phyloP scores from a whole-genome alignment of 2,888 invertebrate species.

The Rhyacophila evoluta region DNA sequence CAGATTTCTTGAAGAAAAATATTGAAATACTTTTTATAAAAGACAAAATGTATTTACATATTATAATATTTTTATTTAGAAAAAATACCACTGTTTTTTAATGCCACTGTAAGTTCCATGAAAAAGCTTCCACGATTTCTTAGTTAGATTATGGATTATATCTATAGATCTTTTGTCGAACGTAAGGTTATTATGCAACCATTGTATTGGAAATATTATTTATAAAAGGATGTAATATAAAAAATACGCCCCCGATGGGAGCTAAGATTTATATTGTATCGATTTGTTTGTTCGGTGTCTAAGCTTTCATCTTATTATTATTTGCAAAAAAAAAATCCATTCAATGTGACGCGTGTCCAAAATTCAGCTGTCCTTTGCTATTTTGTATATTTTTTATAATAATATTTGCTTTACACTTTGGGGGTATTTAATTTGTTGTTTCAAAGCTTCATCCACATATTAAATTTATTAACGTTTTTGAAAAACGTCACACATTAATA shows the following conservation, averaged over 20 bases:
- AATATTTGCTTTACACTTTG: conserved; percentile 1
- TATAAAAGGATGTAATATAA: conserved; percentile 34
- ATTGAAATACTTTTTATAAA: no score
- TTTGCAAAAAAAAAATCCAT: conserved; percentile 28
- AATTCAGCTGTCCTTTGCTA: conserved; percentile 49
- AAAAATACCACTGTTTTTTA: no score
- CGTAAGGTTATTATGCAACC: conserved; percentile 39
- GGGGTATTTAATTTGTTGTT: no score
- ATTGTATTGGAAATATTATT: conserved; percentile 47
- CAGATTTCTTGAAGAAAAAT: no score
- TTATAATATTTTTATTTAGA: no score
- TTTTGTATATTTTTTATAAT: no score
- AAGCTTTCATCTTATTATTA: conserved; percentile 32
- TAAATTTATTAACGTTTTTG: no score
- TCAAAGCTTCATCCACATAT: no score
- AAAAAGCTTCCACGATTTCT: conserved; percentile 32
- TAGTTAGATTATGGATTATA: conserved; percentile 47
- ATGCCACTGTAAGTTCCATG: neutral
- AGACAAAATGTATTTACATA: no score
- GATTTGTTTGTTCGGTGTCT: conserved; percentile 33
- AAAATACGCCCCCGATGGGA: conserved; percentile 39
- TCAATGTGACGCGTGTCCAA: conserved; percentile 41
- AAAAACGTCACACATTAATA: no score
- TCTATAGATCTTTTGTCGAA: conserved; percentile 39
- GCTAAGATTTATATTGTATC: conserved; percentile 42